These are phyloP conservation scores for Pomacea canaliculata DNA, from an alignment of 2,888 invertebrate species.

Conservation along the genomic window DNA sequence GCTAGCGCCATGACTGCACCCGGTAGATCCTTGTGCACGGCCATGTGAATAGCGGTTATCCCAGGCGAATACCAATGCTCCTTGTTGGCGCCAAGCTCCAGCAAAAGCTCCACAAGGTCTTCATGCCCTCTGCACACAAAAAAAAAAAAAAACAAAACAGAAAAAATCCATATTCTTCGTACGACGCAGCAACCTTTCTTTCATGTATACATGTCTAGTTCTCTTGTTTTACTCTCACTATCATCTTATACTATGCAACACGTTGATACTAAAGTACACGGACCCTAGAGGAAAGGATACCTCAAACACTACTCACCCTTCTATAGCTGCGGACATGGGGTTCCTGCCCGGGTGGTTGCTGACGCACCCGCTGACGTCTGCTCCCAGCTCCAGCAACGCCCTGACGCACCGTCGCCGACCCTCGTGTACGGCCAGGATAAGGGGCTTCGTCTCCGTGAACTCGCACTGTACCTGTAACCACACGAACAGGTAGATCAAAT, in stretches of 20 bases:
- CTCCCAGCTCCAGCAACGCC: slow-evolving; percentile 12
- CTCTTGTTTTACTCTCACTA: too few species aligned
- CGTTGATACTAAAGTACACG: too few species aligned
- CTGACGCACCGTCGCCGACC: background rate
- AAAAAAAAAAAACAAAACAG: too few species aligned
- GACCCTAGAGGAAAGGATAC: background rate
- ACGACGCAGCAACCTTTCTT: too few species aligned
- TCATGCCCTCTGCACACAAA: background rate
- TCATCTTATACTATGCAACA: too few species aligned
- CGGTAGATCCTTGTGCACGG: background rate
- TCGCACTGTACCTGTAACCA: slow-evolving; percentile 10
- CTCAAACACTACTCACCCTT: slow-evolving; percentile 11
- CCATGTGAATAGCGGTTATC: slow-evolving; percentile 10
- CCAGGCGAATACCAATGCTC: background rate
- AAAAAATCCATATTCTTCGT: too few species aligned
- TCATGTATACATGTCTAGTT: background rate
- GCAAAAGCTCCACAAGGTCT: slow-evolving; percentile 10
- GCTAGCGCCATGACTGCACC: background rate
- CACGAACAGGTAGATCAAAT: too few species aligned
- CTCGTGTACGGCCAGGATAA: slow-evolving; percentile 1
- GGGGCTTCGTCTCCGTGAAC: background rate
- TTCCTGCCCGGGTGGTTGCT: slow-evolving; percentile 1
- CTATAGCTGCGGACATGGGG: slow-evolving; percentile 7
- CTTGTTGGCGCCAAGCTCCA: slow-evolving; percentile 1
- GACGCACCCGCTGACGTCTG: slow-evolving; percentile 11